Evolutionary conservation across 2,113 vertebrate genomes (phyloP).

Genomic region (Laticauda colubrina): DNA sequence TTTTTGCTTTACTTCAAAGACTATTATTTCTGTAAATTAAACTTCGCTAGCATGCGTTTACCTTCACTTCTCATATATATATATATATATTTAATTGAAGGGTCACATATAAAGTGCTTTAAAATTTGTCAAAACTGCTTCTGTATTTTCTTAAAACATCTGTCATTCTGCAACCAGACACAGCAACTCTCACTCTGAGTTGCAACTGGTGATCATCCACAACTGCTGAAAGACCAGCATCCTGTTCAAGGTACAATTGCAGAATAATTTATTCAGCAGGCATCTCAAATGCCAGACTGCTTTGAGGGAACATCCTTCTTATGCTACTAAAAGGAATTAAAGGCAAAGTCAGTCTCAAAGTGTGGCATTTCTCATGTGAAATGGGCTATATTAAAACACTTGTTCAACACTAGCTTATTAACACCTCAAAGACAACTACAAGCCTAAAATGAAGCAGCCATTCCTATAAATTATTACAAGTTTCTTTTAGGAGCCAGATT

Average conservation of each 20-base stretch:
- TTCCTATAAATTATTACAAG: neutral
- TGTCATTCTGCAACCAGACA: neutral
- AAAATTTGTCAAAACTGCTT: neutral
- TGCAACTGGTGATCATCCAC: neutral
- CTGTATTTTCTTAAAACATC: neutral
- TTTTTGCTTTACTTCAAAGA: neutral
- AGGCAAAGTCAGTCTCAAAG: neutral
- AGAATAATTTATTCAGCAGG: neutral
- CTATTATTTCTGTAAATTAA: neutral
- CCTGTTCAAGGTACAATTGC: neutral
- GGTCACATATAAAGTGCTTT: neutral
- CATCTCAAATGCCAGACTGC: constrained; percentile 9
- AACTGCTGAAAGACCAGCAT: neutral
- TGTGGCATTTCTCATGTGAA: neutral
- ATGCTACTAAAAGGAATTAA: neutral
- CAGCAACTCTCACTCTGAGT: neutral
- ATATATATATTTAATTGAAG: neutral
- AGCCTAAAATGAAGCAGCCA: neutral
- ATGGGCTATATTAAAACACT: neutral
- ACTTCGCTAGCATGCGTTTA: neutral
- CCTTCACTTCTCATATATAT: neutral
- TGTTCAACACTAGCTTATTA: neutral
- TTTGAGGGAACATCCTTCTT: constrained; percentile 21
- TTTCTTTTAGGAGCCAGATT: neutral
- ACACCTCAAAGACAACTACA: neutral